phyloP scores from a whole-genome alignment of 2,113 vertebrate genomes.

The Lipotes vexillifer region DNA sequence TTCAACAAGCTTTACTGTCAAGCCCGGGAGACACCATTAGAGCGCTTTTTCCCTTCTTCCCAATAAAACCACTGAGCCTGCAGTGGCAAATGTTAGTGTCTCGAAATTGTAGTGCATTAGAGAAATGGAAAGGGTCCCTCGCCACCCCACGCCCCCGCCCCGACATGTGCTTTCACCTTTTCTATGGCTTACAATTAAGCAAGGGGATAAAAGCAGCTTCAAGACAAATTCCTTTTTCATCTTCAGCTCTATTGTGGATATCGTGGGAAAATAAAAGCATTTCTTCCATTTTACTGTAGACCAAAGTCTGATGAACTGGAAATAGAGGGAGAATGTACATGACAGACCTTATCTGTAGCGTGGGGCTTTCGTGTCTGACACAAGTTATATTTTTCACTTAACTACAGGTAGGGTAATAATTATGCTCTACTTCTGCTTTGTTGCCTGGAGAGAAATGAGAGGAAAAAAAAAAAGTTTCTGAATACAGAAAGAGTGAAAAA shows the following conservation, averaged over 20 bases:
- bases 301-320: slow-evolving; percentile 21
- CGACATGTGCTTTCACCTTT: background rate
- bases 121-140: background rate
- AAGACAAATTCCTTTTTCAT: background rate
- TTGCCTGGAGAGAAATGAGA: background rate
- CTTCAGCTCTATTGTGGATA: background rate
- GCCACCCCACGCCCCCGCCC: fast-evolving
- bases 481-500: background rate
- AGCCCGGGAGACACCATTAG: background rate
- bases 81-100: background rate
- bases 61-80: background rate
- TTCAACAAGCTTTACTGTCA: background rate
- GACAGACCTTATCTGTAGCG: background rate
- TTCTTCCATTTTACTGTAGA: background rate
- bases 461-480: background rate
- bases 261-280: background rate
- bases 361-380: background rate
- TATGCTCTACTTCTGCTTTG: background rate
- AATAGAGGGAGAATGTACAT: background rate
- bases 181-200: background rate
- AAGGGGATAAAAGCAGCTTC: slow-evolving; percentile 6
- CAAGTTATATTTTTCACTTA: background rate
- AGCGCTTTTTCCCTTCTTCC: background rate
- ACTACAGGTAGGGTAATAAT: background rate
- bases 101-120: background rate